These are phyloP conservation scores for Theretra japonica DNA, from an alignment of 2,888 invertebrate genomes.

Conservation along the genomic window DNA sequence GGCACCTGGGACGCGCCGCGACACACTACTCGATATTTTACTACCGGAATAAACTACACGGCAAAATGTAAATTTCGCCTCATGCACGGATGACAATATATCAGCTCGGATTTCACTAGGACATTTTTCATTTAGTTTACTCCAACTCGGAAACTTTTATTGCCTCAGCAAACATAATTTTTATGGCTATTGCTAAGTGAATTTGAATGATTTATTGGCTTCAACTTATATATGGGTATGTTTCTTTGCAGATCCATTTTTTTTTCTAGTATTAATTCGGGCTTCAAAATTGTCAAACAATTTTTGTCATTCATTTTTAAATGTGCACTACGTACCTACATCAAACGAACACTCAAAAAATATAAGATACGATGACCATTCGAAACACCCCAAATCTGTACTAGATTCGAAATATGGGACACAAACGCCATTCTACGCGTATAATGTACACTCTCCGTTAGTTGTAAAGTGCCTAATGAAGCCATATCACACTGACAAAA, in stretches of 20 bases:
- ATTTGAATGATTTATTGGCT: neutral
- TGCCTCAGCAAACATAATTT: neutral
- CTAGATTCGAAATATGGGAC: too few relatives aligned
- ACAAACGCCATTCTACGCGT: too few relatives aligned
- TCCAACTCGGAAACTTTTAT: neutral
- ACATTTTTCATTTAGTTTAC: constrained; percentile 42
- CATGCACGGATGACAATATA: constrained; percentile 49
- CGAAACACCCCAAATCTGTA: too few relatives aligned
- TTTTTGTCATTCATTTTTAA: too few relatives aligned
- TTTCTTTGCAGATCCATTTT: too few relatives aligned
- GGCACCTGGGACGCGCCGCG: constrained; percentile 69
- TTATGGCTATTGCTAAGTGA: neutral
- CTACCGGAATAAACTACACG: constrained; percentile 64
- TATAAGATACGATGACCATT: too few relatives aligned
- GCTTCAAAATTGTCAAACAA: too few relatives aligned
- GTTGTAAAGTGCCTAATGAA: neutral
- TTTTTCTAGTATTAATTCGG: too few relatives aligned
- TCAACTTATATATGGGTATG: too few relatives aligned
- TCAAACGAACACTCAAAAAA: too few relatives aligned
- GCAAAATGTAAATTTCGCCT: constrained; percentile 68
- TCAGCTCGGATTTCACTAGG: constrained; percentile 53
- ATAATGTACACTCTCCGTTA: neutral
- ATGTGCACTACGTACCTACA: too few relatives aligned
- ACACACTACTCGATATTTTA: constrained; percentile 77
- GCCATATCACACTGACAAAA: neutral